Evolutionary conservation across 2,888 invertebrate genomes (phyloP).

Genomic region (Torymus aiolomorphi): DNA sequence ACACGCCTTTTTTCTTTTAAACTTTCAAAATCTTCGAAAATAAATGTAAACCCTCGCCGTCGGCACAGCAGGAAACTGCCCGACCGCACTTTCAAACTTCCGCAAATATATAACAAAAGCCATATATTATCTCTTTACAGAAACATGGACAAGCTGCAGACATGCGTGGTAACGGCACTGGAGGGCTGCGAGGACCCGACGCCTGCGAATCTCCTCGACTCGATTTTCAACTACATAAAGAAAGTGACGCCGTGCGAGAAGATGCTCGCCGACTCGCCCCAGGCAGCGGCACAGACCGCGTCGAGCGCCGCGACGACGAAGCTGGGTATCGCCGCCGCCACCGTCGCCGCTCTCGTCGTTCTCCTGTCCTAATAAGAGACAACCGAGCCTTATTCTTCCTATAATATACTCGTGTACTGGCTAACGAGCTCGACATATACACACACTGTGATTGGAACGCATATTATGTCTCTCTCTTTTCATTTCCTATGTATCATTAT

Average conservation of each 20-base stretch:
- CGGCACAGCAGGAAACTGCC: no score
- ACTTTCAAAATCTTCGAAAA: no score
- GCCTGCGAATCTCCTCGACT: constrained; percentile 87
- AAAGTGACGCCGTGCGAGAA: constrained; percentile 81
- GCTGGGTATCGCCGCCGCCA: background rate
- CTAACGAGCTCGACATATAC: no score
- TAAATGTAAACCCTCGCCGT: no score
- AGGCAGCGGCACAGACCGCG: background rate
- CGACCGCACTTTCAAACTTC: no score
- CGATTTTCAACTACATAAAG: constrained; percentile 84
- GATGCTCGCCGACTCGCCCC: constrained; percentile 31
- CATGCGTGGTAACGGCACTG: constrained; percentile 80
- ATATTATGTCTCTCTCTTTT: no score
- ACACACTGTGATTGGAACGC: no score
- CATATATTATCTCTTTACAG: constrained; percentile 70
- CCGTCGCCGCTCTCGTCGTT: background rate
- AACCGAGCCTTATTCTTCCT: no score
- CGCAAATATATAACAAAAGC: background rate
- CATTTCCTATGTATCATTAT: no score
- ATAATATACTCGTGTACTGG: no score
- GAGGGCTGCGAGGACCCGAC: constrained; percentile 85
- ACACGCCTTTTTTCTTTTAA: no score
- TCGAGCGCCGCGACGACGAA: background rate
- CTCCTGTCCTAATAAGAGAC: background rate
- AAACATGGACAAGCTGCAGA: constrained; percentile 78